These are phyloP conservation scores for Malachius bipustulatus DNA, from an alignment of 2,888 invertebrate species.

Conservation along the genomic window DNA sequence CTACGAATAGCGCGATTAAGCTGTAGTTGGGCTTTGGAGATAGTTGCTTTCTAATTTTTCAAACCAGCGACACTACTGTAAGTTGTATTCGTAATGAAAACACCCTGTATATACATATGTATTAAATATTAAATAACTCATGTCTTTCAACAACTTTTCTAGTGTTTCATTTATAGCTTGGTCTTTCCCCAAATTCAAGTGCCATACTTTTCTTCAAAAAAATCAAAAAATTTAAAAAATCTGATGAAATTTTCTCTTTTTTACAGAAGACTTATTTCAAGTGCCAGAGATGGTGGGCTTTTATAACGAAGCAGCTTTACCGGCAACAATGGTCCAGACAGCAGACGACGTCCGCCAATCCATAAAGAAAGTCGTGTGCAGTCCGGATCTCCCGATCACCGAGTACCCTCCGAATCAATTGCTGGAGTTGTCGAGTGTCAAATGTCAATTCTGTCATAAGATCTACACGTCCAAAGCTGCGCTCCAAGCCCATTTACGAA, in stretches of 20 bases:
- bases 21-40: too few species aligned
- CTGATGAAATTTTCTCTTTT: conserved; percentile 26
- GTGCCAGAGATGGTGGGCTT: conserved; percentile 42
- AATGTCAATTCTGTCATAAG: conserved; percentile 38
- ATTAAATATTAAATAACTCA: too few species aligned
- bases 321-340: conserved; percentile 32
- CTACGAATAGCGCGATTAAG: too few species aligned
- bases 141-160: too few species aligned
- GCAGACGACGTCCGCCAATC: conserved; percentile 27
- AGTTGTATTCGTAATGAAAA: too few species aligned
- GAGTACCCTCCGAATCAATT: conserved; percentile 25
- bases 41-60: too few species aligned
- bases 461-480: conserved; percentile 33
- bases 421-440: conserved; percentile 19
- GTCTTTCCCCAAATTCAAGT: too few species aligned
- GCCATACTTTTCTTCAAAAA: too few species aligned
- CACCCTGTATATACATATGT: too few species aligned
- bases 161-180: too few species aligned
- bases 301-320: conserved; percentile 36
- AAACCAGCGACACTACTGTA: too few species aligned
- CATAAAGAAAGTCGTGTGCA: conserved; percentile 46
- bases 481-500: conserved; percentile 30
- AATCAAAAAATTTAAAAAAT: too few species aligned
- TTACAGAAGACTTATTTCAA: conserved; percentile 40
- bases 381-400: conserved; percentile 44